Percentiles rank a stretch among this genome's conserved stretches.
Evolutionary conservation across 2,888 invertebrate species (phyloP).

Genomic region (Mesoligia furuncula): DNA sequence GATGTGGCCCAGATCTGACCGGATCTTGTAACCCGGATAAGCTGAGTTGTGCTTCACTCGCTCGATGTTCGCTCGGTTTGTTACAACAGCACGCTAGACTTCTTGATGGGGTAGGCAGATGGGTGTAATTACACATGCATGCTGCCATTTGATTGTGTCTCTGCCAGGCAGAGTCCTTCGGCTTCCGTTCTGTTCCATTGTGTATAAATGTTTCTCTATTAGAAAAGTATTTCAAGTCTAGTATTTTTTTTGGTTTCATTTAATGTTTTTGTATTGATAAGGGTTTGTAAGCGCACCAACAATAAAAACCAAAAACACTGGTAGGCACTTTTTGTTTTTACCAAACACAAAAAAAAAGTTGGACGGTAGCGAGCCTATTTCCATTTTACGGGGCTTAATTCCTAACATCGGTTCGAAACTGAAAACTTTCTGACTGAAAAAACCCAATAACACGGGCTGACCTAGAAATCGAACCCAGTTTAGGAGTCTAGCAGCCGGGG

Average conservation of each 20-base stretch:
- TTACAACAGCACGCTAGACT: slow-evolving; percentile 28
- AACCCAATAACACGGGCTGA: slow-evolving; percentile 40
- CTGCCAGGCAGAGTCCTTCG: neutral
- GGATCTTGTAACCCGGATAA: slow-evolving; percentile 78
- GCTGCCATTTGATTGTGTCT: neutral
- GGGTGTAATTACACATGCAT: neutral
- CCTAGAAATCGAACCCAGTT: slow-evolving; percentile 36
- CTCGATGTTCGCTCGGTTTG: slow-evolving; percentile 67
- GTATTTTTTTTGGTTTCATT: neutral
- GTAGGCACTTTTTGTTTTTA: slow-evolving; percentile 9
- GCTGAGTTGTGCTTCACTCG: slow-evolving; percentile 74
- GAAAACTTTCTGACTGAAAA: slow-evolving; percentile 41
- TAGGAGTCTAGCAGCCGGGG: slow-evolving; percentile 10
- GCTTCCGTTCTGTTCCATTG: neutral
- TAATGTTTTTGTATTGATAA: neutral
- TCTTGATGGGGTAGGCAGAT: slow-evolving; percentile 21
- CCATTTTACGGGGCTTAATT: slow-evolving; percentile 43
- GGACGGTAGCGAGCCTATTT: slow-evolving; percentile 28
- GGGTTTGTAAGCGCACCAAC: slow-evolving; percentile 16
- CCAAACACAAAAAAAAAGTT: slow-evolving; percentile 1
- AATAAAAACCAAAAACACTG: slow-evolving; percentile 25
- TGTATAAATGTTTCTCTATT: neutral
- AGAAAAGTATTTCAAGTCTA: neutral
- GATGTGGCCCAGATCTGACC: slow-evolving; percentile 74
- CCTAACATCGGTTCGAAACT: slow-evolving; percentile 35